These are phyloP conservation scores for Lacerta agilis DNA, from an alignment of 2,797 vertebrate genomes.

Conservation along the genomic window DNA sequence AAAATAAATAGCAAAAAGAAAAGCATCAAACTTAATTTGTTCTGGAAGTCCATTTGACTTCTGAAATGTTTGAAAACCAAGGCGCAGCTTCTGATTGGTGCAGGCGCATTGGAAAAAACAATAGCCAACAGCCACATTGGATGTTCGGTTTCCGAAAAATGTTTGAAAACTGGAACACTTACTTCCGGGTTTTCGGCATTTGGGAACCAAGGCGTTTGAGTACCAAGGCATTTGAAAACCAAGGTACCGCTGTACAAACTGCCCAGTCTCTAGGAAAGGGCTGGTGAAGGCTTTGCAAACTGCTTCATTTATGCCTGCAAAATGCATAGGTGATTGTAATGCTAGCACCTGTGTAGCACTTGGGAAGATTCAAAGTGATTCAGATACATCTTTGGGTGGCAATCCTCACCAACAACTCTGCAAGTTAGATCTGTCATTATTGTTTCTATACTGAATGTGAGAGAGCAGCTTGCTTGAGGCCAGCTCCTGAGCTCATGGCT, in stretches of 20 bases:
- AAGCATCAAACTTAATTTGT: too few species aligned
- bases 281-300: not conserved
- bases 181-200: too few species aligned
- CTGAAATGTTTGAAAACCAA: too few species aligned
- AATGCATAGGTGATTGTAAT: not conserved
- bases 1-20: too few species aligned
- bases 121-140: too few species aligned
- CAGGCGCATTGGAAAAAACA: too few species aligned
- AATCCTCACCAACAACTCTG: not conserved
- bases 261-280: slow-evolving; percentile 52
- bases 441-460: not conserved
- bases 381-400: not conserved
- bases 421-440: not conserved
- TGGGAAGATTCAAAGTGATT: slow-evolving; percentile 12
- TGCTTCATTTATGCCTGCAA: not conserved
- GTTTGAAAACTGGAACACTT: too few species aligned
- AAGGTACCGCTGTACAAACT: slow-evolving; percentile 9
- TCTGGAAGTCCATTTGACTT: too few species aligned
- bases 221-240: too few species aligned
- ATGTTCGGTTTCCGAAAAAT: too few species aligned
- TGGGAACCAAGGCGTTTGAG: too few species aligned
- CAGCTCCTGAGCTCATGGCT: not conserved
- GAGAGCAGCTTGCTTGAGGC: not conserved
- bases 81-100: too few species aligned
- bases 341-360: not conserved